Percentiles rank a stretch among this genome's conserved stretches.
These are phyloP conservation scores for Pygoscelis adeliae DNA, from an alignment of 2,113 vertebrate species.

Conservation along the genomic window DNA sequence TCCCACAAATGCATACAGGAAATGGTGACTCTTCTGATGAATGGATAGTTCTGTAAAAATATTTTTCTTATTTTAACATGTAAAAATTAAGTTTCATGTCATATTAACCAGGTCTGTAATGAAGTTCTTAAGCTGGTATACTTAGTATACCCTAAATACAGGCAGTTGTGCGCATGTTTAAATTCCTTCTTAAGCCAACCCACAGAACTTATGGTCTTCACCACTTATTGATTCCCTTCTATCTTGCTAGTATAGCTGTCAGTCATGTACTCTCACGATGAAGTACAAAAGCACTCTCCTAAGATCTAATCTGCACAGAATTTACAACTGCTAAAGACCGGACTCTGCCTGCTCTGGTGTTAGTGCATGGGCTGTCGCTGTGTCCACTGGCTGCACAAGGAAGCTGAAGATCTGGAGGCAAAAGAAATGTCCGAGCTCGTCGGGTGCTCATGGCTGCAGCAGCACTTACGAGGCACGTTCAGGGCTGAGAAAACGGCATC, in stretches of 20 bases:
- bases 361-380: fast-evolving
- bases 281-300: not conserved
- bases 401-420: not conserved
- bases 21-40: not conserved
- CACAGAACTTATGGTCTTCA: not conserved
- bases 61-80: not conserved
- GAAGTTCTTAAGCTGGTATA: not conserved
- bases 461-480: fast-evolving
- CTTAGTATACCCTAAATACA: not conserved
- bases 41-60: not conserved
- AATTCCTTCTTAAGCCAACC: not conserved
- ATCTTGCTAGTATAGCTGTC: not conserved
- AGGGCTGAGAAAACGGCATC: not conserved
- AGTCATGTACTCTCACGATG: not conserved
- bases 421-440: not conserved
- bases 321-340: not conserved
- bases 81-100: not conserved
- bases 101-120: not conserved
- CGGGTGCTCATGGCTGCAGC: fast-evolving
- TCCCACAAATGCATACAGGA: not conserved
- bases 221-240: not conserved
- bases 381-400: not conserved
- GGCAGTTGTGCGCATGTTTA: not conserved
- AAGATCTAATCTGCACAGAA: not conserved
- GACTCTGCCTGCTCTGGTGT: not conserved